Evolutionary conservation across 2,113 vertebrate genomes (phyloP).

Genomic region (Daboia siamensis): DNA sequence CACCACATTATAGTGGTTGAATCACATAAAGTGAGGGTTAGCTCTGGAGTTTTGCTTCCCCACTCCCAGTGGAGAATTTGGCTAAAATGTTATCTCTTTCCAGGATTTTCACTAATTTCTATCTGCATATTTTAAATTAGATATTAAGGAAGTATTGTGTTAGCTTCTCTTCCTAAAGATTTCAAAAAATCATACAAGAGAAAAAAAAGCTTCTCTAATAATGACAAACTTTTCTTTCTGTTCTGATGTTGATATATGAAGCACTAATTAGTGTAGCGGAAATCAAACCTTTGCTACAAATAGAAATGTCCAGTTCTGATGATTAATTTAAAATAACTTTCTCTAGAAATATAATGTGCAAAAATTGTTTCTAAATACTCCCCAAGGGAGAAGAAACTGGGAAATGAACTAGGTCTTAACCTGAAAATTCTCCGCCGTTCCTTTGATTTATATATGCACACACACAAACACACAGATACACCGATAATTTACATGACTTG

Average conservation of each 20-base stretch:
- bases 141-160: conserved; percentile 22
- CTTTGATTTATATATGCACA: neutral
- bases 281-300: neutral
- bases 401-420: neutral
- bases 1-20: accelerated
- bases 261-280: neutral
- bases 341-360: neutral
- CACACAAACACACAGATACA: neutral
- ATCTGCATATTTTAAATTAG: neutral
- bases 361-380: neutral
- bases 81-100: neutral
- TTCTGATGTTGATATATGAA: neutral
- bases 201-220: neutral
- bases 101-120: neutral
- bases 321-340: neutral
- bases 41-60: neutral
- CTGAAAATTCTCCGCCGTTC: neutral
- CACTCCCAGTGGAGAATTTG: neutral
- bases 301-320: neutral
- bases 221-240: neutral
- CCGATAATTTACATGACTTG: neutral
- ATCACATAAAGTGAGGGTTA: neutral
- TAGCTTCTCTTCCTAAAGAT: conserved; percentile 44
- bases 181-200: conserved; percentile 25
- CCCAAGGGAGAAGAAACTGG: neutral